Evolutionary conservation across 2,797 vertebrate species (phyloP).

Genomic region (Enteromius anoplus): DNA sequence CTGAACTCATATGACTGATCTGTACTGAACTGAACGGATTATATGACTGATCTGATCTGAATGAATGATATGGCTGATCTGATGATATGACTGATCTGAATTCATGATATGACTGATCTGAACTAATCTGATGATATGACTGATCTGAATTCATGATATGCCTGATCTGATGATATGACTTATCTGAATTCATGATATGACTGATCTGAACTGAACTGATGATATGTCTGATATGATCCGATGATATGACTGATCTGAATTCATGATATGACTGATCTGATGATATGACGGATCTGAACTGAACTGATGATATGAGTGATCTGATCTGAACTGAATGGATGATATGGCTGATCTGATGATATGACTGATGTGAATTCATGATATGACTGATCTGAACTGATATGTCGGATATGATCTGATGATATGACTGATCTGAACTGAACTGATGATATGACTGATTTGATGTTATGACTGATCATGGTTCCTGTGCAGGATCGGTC

Average conservation of each 20-base stretch:
- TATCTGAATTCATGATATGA: too few relatives aligned
- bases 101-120: too few relatives aligned
- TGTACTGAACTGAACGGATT: too few relatives aligned
- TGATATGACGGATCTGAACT: not conserved
- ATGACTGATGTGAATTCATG: not conserved
- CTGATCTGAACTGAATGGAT: not conserved
- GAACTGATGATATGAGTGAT: not conserved
- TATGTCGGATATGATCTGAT: not conserved
- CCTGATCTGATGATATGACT: not conserved
- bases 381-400: not conserved
- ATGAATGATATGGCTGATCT: too few relatives aligned
- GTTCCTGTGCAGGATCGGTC: not conserved
- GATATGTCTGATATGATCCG: not conserved
- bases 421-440: not conserved
- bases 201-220: too few relatives aligned
- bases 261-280: not conserved
- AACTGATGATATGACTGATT: not conserved
- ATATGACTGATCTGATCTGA: too few relatives aligned
- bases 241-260: not conserved
- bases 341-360: not conserved
- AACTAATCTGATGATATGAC: not conserved
- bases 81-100: too few relatives aligned
- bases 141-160: not conserved
- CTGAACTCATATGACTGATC: too few relatives aligned
- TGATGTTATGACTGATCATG: not conserved